A percentile compares a stretch with the other conserved stretches of the same genome.
Evolutionary conservation across 1,140 invertebrate genomes (phyloP).

Genomic region (Brachionus sp.): DNA sequence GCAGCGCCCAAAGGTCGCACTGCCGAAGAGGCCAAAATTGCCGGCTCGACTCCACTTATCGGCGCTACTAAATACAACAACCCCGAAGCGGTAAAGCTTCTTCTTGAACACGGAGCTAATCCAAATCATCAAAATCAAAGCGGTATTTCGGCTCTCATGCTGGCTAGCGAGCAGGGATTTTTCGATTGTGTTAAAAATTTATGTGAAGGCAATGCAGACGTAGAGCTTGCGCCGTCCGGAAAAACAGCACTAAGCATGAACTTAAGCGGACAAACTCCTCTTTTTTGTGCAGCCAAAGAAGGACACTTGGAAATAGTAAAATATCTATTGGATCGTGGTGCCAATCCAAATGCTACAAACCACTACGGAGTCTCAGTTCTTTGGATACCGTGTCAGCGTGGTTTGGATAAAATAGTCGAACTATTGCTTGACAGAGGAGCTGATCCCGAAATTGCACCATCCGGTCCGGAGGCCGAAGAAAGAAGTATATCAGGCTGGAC

Average conservation of each 20-base stretch:
- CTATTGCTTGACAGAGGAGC: slow-evolving; percentile 20
- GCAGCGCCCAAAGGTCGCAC: slow-evolving; percentile 18
- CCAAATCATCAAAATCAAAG: slow-evolving; percentile 46
- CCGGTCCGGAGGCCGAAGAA: slow-evolving; percentile 26
- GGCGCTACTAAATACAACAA: slow-evolving; percentile 46
- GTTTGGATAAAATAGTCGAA: slow-evolving; percentile 40
- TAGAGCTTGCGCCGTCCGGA: slow-evolving; percentile 44
- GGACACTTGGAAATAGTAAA: slow-evolving; percentile 93
- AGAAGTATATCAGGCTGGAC: slow-evolving; percentile 45
- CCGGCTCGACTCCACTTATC: slow-evolving; percentile 42
- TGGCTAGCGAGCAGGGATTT: slow-evolving; percentile 44
- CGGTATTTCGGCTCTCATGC: slow-evolving; percentile 45
- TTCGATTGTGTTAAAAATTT: slow-evolving; percentile 37
- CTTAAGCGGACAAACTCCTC: slow-evolving; percentile 66
- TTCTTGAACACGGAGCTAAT: slow-evolving; percentile 35
- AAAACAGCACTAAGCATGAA: slow-evolving; percentile 40
- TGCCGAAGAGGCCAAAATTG: slow-evolving; percentile 45
- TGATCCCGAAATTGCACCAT: slow-evolving; percentile 29
- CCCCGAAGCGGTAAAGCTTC: slow-evolving; percentile 33
- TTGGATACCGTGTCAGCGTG: slow-evolving; percentile 45
- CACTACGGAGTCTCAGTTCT: slow-evolving; percentile 39
- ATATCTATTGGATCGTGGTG: slow-evolving; percentile 74
- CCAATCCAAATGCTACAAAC: slow-evolving; percentile 44
- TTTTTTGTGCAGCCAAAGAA: slow-evolving; percentile 98
- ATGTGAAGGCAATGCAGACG: not conserved